Percentiles rank a stretch among this genome's conserved stretches.
Conservation (phyloP, 2,113 vertebrate species). For the Smithornis capensis region DNA sequence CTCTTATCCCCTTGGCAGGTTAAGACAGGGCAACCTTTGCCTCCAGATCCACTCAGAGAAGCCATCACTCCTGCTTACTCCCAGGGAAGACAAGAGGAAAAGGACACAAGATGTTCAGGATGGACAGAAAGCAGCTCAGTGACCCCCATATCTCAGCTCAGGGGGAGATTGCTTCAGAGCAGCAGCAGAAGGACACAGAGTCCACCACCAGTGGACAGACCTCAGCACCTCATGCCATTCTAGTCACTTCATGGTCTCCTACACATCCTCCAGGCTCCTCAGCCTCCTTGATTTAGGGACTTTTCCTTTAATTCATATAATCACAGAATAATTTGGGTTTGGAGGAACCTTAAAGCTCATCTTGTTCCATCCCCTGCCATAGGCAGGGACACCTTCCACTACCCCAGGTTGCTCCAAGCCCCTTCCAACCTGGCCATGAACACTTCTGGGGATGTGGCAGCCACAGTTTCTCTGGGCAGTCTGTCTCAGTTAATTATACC, state of each 20-base stretch:
- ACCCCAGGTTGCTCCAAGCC: background rate
- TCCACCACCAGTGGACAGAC: background rate
- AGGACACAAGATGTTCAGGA: background rate
- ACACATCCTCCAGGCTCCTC: background rate
- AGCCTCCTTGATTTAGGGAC: background rate
- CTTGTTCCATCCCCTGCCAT: background rate
- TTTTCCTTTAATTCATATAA: background rate
- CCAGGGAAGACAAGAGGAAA: background rate
- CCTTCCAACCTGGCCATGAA: background rate
- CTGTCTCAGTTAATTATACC: background rate
- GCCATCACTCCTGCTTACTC: background rate
- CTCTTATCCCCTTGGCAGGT: background rate
- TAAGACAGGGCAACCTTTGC: background rate
- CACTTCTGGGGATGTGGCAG: background rate
- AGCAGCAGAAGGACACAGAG: background rate
- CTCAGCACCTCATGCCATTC: background rate
- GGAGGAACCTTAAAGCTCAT: background rate
- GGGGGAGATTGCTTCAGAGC: accelerated
- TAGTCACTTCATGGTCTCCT: background rate
- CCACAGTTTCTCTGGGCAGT: background rate
- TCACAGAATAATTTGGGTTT: background rate
- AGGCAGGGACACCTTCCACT: background rate
- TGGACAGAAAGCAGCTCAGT: background rate
- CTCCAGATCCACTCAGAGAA: background rate
- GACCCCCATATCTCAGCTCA: accelerated